phyloP scores from a whole-genome alignment of 2,888 invertebrate genomes.

The Linnaemya vulpina region DNA sequence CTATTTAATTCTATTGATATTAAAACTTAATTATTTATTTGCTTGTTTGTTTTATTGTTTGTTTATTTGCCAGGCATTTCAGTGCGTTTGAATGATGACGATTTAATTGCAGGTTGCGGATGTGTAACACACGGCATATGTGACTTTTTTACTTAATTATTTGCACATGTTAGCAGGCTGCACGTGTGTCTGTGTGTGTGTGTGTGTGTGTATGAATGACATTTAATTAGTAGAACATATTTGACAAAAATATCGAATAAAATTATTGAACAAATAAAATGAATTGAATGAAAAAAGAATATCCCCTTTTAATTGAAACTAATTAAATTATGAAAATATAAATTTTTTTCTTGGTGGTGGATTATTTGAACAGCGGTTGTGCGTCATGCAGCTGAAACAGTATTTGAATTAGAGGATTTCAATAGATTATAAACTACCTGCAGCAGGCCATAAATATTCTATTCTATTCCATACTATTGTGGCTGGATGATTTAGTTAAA shows the following conservation, averaged over 20 bases:
- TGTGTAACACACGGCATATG: constrained; percentile 50
- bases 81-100: constrained; percentile 43
- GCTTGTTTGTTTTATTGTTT: constrained; percentile 11
- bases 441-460: too few species aligned
- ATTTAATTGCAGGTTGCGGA: constrained; percentile 33
- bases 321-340: background rate
- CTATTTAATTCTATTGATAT: constrained; percentile 42
- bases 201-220: constrained; percentile 39
- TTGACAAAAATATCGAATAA: constrained; percentile 8
- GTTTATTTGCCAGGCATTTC: background rate
- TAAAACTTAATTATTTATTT: constrained; percentile 24
- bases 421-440: too few species aligned
- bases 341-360: background rate
- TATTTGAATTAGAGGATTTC: too few species aligned
- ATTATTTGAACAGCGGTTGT: background rate
- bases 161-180: too few species aligned
- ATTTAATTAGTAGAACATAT: constrained; percentile 43
- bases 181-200: too few species aligned
- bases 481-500: too few species aligned
- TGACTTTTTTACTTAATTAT: constrained; percentile 59
- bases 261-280: constrained; percentile 10
- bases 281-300: background rate
- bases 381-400: too few species aligned
- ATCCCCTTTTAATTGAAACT: background rate
- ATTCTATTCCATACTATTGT: too few species aligned